A percentile compares a stretch with the other conserved stretches of the same genome.
phyloP scores from a whole-genome alignment of 2,113 vertebrate species.

The Macroglossus sobrinus region DNA sequence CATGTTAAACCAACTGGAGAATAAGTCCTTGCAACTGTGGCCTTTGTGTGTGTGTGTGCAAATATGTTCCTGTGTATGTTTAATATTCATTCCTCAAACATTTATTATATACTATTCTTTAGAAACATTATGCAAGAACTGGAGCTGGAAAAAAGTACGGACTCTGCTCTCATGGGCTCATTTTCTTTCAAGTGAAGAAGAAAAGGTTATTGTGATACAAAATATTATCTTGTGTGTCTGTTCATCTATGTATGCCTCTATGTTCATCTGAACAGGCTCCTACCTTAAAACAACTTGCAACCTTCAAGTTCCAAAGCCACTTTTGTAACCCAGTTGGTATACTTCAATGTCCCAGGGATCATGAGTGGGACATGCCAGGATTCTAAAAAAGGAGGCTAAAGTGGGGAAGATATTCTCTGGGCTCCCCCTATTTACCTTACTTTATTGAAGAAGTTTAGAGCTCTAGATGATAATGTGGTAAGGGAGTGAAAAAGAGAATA shows the following conservation, averaged over 20 bases:
- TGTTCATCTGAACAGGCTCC: background rate
- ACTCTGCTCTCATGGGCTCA: background rate
- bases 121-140: background rate
- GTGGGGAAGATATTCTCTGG: background rate
- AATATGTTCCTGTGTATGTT: background rate
- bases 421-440: background rate
- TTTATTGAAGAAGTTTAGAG: background rate
- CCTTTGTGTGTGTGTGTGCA: background rate
- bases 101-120: background rate
- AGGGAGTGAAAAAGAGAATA: background rate
- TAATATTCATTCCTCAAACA: background rate
- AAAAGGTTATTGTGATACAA: background rate
- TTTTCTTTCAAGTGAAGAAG: background rate
- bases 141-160: too few species aligned
- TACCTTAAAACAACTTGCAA: background rate
- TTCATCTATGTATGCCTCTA: background rate
- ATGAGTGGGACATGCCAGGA: background rate
- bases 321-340: background rate
- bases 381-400: background rate
- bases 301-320: background rate
- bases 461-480: fast-evolving
- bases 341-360: background rate
- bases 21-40: too few species aligned
- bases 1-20: background rate
- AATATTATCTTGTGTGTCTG: background rate